Conservation (phyloP, 2,113 vertebrate genomes). For the Pavo muticus region DNA sequence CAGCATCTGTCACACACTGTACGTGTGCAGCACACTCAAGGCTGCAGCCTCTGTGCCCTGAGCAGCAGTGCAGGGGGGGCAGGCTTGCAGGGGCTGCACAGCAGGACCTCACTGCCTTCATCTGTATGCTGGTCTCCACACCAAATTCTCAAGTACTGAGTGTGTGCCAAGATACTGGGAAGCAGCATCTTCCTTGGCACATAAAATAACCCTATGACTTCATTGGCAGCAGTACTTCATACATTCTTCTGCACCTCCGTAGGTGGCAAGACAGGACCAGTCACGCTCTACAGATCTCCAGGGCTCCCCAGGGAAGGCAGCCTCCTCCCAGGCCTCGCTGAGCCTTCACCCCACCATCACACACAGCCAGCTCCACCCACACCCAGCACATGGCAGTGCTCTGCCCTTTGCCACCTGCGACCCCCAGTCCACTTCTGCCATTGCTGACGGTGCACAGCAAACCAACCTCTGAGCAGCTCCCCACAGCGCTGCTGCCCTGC, state of each 20-base stretch:
- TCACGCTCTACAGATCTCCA: background rate
- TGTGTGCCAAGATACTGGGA: background rate
- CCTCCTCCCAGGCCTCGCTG: background rate
- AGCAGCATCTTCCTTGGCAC: background rate
- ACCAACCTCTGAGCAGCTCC: background rate
- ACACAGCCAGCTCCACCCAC: background rate
- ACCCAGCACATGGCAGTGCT: background rate
- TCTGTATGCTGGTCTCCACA: background rate
- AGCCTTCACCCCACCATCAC: background rate
- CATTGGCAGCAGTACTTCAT: fast-evolving
- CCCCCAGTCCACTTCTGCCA: background rate
- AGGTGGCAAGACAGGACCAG: background rate
- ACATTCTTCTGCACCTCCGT: fast-evolving
- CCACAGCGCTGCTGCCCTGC: background rate
- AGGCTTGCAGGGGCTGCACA: background rate
- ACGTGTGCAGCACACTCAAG: background rate
- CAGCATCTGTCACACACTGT: background rate
- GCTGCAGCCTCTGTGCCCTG: background rate
- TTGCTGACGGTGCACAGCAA: background rate
- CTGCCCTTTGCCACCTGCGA: background rate
- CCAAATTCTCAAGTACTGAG: background rate
- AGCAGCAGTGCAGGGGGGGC: background rate
- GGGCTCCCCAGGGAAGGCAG: background rate
- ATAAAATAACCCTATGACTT: background rate
- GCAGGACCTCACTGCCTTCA: background rate